These are phyloP conservation scores for human (Homo sapiens) DNA, from an alignment of 2,113 vertebrate genomes.

Conservation along the genomic window DNA sequence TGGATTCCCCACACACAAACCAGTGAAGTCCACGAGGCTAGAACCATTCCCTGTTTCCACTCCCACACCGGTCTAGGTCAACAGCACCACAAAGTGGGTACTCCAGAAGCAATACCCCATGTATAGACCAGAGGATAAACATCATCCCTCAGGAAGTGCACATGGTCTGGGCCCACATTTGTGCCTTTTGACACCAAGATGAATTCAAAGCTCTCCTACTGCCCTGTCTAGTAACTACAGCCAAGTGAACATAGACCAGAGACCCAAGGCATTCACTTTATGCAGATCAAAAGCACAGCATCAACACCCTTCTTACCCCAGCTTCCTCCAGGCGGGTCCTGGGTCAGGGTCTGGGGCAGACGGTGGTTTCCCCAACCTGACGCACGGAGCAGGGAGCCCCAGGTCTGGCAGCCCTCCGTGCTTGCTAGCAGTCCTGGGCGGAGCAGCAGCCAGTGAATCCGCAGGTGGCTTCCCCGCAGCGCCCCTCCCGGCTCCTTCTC, in stretches of 20 bases:
- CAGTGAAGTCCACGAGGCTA: background rate
- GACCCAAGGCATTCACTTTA: background rate
- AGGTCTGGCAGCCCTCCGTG: too few species aligned
- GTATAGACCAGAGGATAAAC: background rate
- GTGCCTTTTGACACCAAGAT: background rate
- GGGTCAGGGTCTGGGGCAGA: background rate
- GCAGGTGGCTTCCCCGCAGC: background rate
- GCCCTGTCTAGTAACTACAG: background rate
- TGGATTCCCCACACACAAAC: background rate
- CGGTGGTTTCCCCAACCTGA: background rate
- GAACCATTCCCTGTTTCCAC: background rate
- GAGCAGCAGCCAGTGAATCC: background rate
- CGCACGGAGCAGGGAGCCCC: rapidly evolving
- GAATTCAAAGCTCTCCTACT: background rate
- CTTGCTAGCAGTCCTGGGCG: background rate
- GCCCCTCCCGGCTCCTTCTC: background rate
- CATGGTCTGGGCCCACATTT: background rate
- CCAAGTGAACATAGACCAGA: background rate
- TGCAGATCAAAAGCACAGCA: background rate
- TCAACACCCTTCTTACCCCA: constrained; percentile 36
- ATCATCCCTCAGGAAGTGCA: background rate
- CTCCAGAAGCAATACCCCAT: background rate
- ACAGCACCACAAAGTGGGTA: background rate
- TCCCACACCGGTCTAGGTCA: background rate
- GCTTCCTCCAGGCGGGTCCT: background rate